Evolutionary conservation across 2,888 invertebrate genomes (phyloP), one percentile per base, ranked within the genome.

Genomic region (Siphlonurus alternatus): DNA sequence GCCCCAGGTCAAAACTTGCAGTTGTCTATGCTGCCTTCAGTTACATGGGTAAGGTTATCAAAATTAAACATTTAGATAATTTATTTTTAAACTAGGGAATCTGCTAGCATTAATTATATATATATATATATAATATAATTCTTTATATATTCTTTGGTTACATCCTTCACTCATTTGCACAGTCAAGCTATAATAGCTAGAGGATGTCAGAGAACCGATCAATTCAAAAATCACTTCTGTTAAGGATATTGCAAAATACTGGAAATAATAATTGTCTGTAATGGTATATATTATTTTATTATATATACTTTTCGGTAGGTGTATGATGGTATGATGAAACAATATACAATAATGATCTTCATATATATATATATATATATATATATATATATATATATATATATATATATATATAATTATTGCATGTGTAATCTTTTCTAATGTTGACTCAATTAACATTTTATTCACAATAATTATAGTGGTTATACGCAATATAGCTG

Each of bases 21-120:
- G 82, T 88, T 63, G 83, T 84, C 7, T 88, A 86, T 71, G 79
- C 86, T 10, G 82, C 85, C 20, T 87, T 87, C 73, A 85, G 83
- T 70, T 85, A 85, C 70, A 80, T 82, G 77, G 85, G 86, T 84
- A 73, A 72, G 75, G 56, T 56, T 20, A 10, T 10, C 22, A 56
- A 20, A 18, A 56, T 56, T 61, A 18, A 19, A 59, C 15, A n/a
- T 59, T 15, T 59, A 59, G 15, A 59, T n/a, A 59, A 1, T 1
- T 1, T 19, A 1, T 19, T 1, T 19, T 59, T n/a, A n/a, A n/a
- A n/a, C n/a, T n/a, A n/a, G n/a, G n/a, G n/a, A n/a, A 53, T 1
- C 15, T 53, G 10, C 18, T 15, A 15, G 18, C 18, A 53, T 53
- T 15, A 15, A 53, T 53, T 15, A 15, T 53, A 53, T 18, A 15